These are phyloP conservation scores for Tortrix viridana DNA, from an alignment of 2,888 invertebrate genomes.

Conservation along the genomic window DNA sequence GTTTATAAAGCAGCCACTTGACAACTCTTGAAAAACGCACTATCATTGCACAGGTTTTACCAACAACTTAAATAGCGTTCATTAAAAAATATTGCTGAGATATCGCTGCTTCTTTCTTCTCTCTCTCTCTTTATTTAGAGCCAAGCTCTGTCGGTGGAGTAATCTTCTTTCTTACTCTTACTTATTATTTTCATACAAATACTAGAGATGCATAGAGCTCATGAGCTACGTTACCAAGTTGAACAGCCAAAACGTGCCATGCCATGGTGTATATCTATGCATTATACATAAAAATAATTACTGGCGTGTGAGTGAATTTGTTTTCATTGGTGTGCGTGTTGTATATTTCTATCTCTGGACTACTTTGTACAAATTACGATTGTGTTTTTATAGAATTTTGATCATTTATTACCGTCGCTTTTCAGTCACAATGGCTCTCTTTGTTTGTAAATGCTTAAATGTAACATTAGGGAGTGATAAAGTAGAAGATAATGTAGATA, in stretches of 20 bases:
- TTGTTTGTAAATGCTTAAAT: constrained; percentile 91
- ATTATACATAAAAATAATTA: constrained; percentile 28
- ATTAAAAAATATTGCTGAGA: background rate
- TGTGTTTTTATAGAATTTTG: constrained; percentile 66
- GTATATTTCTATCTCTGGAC: constrained; percentile 52
- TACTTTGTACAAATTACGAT: constrained; percentile 60
- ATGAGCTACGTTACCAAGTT: constrained; percentile 1
- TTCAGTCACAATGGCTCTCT: constrained; percentile 78
- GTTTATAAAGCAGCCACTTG: background rate
- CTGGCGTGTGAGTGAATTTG: constrained; percentile 44
- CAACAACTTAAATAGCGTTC: background rate
- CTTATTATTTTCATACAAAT: background rate
- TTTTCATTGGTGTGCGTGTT: constrained; percentile 43
- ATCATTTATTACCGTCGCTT: constrained; percentile 49
- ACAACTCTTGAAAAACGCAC: background rate
- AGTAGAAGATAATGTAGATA: constrained; percentile 81
- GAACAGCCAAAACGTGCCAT: constrained; percentile 32
- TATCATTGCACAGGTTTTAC: background rate
- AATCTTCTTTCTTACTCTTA: constrained; percentile 10
- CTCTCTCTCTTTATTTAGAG: too few species aligned
- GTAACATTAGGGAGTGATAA: constrained; percentile 86
- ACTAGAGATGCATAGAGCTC: constrained; percentile 7
- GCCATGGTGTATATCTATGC: constrained; percentile 12
- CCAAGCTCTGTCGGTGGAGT: too few species aligned
- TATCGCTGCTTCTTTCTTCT: constrained; percentile 7